Evolutionary conservation across 2,113 vertebrate species (phyloP).

Genomic region (Rynchops niger): DNA sequence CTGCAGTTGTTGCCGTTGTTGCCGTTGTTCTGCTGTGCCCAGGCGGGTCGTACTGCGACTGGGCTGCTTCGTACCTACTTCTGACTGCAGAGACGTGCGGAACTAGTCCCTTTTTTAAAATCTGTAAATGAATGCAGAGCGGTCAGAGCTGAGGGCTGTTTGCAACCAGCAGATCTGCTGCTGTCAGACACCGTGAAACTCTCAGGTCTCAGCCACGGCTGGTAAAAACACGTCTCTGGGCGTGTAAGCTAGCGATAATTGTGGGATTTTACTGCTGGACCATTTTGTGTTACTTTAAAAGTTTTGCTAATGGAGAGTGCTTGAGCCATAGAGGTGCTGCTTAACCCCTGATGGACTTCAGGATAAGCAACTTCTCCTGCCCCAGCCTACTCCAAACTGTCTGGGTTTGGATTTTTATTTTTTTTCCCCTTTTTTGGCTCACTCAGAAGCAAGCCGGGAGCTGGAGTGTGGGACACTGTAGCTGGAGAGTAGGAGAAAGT

Average conservation of each 20-base stretch:
- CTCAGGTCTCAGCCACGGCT: neutral
- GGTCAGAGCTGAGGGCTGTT: neutral
- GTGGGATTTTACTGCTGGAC: neutral
- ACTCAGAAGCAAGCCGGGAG: neutral
- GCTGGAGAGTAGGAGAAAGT: neutral
- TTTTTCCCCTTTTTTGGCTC: neutral
- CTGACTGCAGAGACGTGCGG: neutral
- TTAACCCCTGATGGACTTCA: neutral
- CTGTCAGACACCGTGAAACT: neutral
- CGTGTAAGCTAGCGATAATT: neutral
- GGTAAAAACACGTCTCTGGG: neutral
- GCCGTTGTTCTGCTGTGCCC: neutral
- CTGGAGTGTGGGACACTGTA: neutral
- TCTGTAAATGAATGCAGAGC: rapidly evolving
- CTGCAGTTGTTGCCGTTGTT: neutral
- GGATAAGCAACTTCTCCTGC: neutral
- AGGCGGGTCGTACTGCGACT: neutral
- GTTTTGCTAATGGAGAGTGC: neutral
- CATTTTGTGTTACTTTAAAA: neutral
- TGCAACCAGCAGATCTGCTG: neutral
- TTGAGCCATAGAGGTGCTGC: neutral
- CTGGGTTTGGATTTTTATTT: neutral
- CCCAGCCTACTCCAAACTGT: neutral
- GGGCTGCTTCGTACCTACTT: rapidly evolving
- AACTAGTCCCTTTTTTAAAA: neutral